Percentiles rank a stretch among this genome's conserved stretches.
These are phyloP conservation scores for Seriola quinqueradiata DNA, from an alignment of 2,113 vertebrate genomes.

Conservation along the genomic window DNA sequence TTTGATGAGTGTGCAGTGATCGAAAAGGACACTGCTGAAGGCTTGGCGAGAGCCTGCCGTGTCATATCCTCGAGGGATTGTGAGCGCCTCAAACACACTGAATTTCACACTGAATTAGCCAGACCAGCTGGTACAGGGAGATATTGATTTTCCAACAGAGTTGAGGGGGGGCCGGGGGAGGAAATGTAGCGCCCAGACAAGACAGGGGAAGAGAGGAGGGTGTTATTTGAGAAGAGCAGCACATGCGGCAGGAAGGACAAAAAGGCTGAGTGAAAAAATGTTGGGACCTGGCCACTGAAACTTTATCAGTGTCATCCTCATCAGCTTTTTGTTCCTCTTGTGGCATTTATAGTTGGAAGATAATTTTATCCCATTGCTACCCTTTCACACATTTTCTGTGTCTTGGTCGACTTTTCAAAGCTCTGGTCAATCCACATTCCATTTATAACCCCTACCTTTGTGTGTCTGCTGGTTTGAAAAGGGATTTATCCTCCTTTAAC, in stretches of 20 bases:
- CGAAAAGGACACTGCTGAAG: constrained; percentile 61
- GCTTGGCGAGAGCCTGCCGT: constrained; percentile 54
- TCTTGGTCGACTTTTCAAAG: constrained; percentile 23
- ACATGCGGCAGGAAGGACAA: constrained; percentile 44
- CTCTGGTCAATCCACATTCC: constrained; percentile 37
- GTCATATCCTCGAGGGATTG: constrained; percentile 72
- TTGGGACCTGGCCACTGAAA: constrained; percentile 35
- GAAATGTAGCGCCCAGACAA: constrained; percentile 57
- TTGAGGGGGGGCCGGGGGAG: constrained; percentile 55
- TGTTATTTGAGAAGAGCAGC: constrained; percentile 48
- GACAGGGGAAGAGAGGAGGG: constrained; percentile 39
- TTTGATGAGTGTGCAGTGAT: constrained; percentile 67
- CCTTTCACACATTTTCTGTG: constrained; percentile 36
- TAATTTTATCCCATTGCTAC: constrained; percentile 14
- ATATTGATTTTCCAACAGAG: constrained; percentile 80
- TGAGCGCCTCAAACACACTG: constrained; percentile 70
- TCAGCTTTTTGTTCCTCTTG: constrained; percentile 29
- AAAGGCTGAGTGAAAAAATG: constrained; percentile 51
- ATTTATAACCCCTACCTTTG: constrained; percentile 50
- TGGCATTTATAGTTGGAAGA: constrained; percentile 29
- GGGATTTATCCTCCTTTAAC: constrained; percentile 61
- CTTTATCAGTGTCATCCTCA: constrained; percentile 44
- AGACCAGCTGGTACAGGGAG: constrained; percentile 79
- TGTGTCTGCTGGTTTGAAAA: constrained; percentile 55
- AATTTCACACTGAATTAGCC: constrained; percentile 83